These are phyloP conservation scores for Archegozetes longisetosus DNA, from an alignment of 1,140 invertebrate species.

Conservation along the genomic window DNA sequence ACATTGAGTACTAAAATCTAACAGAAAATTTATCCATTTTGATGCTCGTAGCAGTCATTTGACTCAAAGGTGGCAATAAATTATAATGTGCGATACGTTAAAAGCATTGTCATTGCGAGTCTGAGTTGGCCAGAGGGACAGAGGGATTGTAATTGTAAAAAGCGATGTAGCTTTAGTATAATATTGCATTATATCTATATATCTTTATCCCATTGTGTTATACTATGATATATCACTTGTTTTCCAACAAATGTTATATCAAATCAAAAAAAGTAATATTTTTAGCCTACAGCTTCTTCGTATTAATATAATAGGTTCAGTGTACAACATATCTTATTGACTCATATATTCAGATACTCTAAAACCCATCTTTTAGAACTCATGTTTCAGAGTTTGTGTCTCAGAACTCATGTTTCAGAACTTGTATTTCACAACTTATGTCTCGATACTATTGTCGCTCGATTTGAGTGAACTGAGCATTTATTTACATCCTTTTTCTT, in stretches of 20 bases:
- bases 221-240: background rate
- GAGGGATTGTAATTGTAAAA: background rate
- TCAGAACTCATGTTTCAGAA: too few species aligned
- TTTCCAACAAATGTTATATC: background rate
- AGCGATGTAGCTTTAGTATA: background rate
- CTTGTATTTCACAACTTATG: background rate
- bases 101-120: background rate
- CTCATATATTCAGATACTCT: too few species aligned
- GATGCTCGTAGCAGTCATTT: background rate
- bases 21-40: background rate
- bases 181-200: background rate
- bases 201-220: background rate
- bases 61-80: background rate
- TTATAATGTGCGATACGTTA: background rate
- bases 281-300: background rate
- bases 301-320: background rate
- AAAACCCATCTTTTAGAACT: too few species aligned
- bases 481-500: constrained; percentile 1
- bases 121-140: background rate
- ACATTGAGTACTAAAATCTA: too few species aligned
- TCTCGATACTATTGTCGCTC: background rate
- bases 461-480: background rate
- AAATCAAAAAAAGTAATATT: background rate
- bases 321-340: background rate
- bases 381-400: too few species aligned